Evolutionary conservation across 2,888 invertebrate species (phyloP).

Genomic region (Nephrotoma guestfalica): DNA sequence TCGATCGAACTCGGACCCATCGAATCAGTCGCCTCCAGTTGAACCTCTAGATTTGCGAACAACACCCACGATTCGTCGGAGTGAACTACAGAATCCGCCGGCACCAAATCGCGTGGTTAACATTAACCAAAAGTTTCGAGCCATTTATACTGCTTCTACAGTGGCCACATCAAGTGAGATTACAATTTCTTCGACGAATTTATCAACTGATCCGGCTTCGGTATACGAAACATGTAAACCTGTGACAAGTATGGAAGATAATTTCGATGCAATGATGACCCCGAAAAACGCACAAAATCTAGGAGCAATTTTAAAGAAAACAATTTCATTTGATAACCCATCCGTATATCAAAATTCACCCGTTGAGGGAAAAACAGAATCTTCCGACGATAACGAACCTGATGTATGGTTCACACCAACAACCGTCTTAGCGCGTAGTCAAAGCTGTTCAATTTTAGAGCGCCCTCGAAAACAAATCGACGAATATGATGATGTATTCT

Average conservation of each 20-base stretch:
- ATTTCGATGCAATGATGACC: background rate
- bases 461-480: background rate
- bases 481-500: background rate
- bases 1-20: background rate
- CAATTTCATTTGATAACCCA: background rate
- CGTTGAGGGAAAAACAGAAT: background rate
- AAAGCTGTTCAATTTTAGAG: background rate
- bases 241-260: background rate
- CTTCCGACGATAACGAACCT: background rate
- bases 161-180: background rate
- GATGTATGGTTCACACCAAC: background rate
- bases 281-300: background rate
- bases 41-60: constrained; percentile 24
- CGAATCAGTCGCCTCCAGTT: background rate
- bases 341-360: background rate
- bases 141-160: too few species aligned
- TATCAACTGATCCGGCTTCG: background rate
- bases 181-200: background rate
- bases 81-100: constrained; percentile 2
- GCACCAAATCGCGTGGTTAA: background rate
- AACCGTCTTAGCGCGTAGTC: background rate
- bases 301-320: background rate
- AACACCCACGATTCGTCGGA: constrained; percentile 26
- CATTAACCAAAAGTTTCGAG: background rate
- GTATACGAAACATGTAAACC: background rate